Percentiles rank a stretch among this genome's conserved stretches.
Conservation (phyloP, 2,888 invertebrate genomes). For the Stramonita haemastoma region DNA sequence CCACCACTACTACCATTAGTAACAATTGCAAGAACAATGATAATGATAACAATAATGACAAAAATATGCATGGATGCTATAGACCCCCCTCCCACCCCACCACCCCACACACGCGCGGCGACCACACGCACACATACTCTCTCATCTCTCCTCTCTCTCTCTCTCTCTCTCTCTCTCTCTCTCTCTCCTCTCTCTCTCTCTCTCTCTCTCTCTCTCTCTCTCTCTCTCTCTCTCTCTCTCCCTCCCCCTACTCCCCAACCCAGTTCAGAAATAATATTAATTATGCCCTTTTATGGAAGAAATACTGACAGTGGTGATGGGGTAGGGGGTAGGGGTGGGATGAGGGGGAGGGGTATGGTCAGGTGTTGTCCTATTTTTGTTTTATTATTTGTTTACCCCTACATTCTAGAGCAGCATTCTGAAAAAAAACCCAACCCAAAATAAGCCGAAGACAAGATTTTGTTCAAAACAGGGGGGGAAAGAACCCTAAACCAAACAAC, state of each 20-base stretch:
- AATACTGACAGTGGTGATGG: neutral
- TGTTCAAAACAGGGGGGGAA: neutral
- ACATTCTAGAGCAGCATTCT: neutral
- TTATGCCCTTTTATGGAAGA: neutral
- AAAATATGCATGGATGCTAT: too few relatives aligned
- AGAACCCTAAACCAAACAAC: neutral
- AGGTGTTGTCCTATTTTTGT: neutral
- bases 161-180: neutral
- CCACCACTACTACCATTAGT: too few relatives aligned
- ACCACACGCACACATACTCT: too few relatives aligned
- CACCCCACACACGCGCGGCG: too few relatives aligned
- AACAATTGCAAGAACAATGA: too few relatives aligned
- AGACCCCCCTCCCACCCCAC: too few relatives aligned
- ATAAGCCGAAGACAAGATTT: neutral
- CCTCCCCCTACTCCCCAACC: too few relatives aligned
- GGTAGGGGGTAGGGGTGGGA: neutral
- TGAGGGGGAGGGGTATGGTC: neutral
- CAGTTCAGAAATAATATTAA: neutral
- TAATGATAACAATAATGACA: too few relatives aligned
- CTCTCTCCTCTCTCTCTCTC: neutral
- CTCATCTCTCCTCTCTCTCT: conserved; percentile 6
- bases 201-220: too few relatives aligned
- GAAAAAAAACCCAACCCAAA: neutral
- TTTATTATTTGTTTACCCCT: neutral
- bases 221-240: too few relatives aligned